These are phyloP conservation scores for Epinotia nisella DNA, from an alignment of 2,888 invertebrate genomes.

Conservation along the genomic window DNA sequence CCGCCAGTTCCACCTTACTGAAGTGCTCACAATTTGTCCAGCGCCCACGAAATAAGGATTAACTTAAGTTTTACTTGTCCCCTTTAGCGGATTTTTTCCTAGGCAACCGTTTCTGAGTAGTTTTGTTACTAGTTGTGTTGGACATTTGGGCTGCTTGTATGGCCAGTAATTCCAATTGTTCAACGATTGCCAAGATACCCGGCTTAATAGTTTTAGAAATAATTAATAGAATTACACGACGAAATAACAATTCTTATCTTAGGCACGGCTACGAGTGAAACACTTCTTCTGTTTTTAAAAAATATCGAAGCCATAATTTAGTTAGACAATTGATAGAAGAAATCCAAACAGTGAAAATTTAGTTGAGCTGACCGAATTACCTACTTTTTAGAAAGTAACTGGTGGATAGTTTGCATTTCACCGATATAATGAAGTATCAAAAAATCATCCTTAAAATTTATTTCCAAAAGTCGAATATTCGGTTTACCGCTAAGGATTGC, in stretches of 20 bases:
- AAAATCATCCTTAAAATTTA: not conserved
- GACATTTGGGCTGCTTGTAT: not conserved
- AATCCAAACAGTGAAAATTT: too few species aligned
- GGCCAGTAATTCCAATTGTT: conserved; percentile 8
- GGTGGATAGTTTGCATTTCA: not conserved
- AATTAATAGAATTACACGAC: too few species aligned
- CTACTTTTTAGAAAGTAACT: too few species aligned
- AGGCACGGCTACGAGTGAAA: too few species aligned
- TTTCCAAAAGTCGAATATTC: not conserved
- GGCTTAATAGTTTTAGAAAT: not conserved
- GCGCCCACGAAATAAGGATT: conserved; percentile 74
- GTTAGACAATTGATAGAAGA: too few species aligned
- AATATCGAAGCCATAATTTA: too few species aligned
- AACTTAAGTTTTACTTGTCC: conserved; percentile 67
- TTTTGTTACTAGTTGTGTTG: conserved; percentile 3
- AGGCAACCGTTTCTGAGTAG: conserved; percentile 29
- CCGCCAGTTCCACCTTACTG: conserved; percentile 60
- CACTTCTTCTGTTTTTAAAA: too few species aligned
- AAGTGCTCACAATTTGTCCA: conserved; percentile 64
- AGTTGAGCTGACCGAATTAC: too few species aligned
- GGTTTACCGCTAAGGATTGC: conserved; percentile 1
- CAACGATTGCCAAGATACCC: not conserved
- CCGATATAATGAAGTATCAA: not conserved
- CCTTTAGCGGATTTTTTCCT: conserved; percentile 29
- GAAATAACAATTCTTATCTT: not conserved